phyloP scores from a whole-genome alignment of 2,113 vertebrate genomes.

The Neogale vison region DNA sequence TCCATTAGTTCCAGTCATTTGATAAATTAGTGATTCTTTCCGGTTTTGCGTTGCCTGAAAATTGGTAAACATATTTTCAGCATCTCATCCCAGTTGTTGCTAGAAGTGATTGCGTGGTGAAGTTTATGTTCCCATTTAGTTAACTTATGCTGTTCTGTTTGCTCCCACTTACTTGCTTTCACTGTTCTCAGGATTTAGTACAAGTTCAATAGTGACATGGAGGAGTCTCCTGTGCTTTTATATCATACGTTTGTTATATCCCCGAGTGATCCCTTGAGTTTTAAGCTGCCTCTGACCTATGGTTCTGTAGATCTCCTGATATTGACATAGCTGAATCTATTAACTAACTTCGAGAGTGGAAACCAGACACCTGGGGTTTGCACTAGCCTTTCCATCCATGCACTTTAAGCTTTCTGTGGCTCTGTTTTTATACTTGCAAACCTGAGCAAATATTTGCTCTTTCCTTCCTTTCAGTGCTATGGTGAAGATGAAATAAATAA shows the following conservation, averaged over 20 bases:
- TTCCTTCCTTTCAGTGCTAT: not conserved
- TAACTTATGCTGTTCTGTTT: not conserved
- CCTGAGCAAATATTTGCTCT: constrained; percentile 18
- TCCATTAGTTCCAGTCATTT: not conserved
- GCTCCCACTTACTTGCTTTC: not conserved
- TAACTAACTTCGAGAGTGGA: not conserved
- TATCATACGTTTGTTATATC: not conserved
- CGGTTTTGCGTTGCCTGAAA: not conserved
- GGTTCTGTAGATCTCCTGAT: not conserved
- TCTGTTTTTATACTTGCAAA: constrained; percentile 4
- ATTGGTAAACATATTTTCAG: not conserved
- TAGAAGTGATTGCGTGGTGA: not conserved
- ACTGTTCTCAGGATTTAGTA: not conserved
- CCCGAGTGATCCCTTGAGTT: not conserved
- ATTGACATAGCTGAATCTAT: constrained; percentile 20
- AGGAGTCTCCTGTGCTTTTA: not conserved
- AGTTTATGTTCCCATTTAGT: not conserved
- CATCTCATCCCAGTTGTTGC: not conserved
- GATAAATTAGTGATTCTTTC: not conserved
- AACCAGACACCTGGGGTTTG: not conserved
- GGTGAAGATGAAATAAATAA: not conserved
- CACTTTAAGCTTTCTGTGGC: not conserved
- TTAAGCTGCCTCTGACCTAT: constrained; percentile 7
- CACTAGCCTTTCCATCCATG: not conserved
- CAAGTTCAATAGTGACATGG: not conserved